phyloP scores from a whole-genome alignment of 2,797 vertebrate species.

The Arnoldichthys spilopterus region DNA sequence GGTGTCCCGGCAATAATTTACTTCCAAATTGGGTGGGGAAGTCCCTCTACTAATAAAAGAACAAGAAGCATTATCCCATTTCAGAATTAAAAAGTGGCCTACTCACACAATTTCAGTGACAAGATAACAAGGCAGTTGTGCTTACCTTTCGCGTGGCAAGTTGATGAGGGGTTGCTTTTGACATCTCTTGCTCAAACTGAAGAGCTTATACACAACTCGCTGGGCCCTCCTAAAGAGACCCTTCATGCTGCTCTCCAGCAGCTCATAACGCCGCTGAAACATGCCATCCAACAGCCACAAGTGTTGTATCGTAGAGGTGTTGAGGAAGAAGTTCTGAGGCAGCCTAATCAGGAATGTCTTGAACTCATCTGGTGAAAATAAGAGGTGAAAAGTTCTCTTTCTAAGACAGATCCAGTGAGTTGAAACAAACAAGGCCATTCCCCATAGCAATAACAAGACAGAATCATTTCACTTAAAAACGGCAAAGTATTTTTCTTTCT shows the following conservation, averaged over 20 bases:
- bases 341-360: slow-evolving; percentile 91
- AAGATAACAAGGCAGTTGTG: slow-evolving; percentile 42
- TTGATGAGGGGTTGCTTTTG: slow-evolving; percentile 90
- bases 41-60: slow-evolving; percentile 39
- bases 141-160: slow-evolving; percentile 89
- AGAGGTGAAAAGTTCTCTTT: neutral
- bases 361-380: slow-evolving; percentile 88
- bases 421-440: slow-evolving; percentile 26
- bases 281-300: slow-evolving; percentile 91
- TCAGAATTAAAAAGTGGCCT: slow-evolving; percentile 59
- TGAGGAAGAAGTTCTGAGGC: slow-evolving; percentile 92
- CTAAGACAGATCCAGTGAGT: slow-evolving; percentile 14
- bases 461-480: slow-evolving; percentile 3
- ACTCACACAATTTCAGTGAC: slow-evolving; percentile 19
- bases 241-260: slow-evolving; percentile 90
- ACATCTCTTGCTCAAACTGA: slow-evolving; percentile 95
- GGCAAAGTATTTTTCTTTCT: slow-evolving; percentile 17
- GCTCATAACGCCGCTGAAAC: slow-evolving; percentile 92
- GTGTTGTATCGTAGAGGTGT: slow-evolving; percentile 88
- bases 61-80: slow-evolving; percentile 54
- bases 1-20: slow-evolving; percentile 58
- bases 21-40: slow-evolving; percentile 62
- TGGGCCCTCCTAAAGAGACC: slow-evolving; percentile 89
- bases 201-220: slow-evolving; percentile 93
- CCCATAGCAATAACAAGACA: slow-evolving; percentile 21